Conservation (phyloP, 2,797 vertebrate species). For the Acipenser transmontanus region DNA sequence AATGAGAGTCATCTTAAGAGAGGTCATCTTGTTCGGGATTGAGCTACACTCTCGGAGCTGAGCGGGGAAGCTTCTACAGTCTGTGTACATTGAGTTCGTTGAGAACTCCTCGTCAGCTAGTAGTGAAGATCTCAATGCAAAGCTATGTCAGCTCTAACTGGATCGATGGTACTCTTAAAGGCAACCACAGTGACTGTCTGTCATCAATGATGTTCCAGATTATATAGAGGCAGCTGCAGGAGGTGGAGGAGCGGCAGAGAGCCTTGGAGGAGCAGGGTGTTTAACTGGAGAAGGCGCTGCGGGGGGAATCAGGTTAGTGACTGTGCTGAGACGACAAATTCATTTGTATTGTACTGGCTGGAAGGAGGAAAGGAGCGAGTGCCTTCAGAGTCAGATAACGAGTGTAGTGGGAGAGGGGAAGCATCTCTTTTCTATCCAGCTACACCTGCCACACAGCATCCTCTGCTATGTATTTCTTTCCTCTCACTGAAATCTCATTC, state of each 20-base stretch:
- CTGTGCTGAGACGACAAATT: background rate
- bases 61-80: background rate
- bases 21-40: background rate
- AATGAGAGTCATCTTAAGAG: too few species aligned
- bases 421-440: background rate
- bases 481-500: background rate
- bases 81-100: background rate
- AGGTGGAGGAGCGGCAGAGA: slow-evolving; percentile 82
- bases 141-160: too few species aligned
- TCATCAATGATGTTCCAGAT: slow-evolving; percentile 48
- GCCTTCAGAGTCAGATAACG: background rate
- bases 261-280: slow-evolving; percentile 80
- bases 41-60: background rate
- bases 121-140: too few species aligned
- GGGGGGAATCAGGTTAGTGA: slow-evolving; percentile 77
- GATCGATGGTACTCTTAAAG: background rate
- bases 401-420: background rate
- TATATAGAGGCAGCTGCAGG: slow-evolving; percentile 87
- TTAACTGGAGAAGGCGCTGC: slow-evolving; percentile 74
- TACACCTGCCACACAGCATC: background rate
- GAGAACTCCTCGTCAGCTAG: too few species aligned
- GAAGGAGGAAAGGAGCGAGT: background rate
- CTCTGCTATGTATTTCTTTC: background rate
- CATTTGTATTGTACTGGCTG: background rate
- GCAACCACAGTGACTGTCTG: background rate